Conservation (phyloP, 2,888 invertebrate genomes). For the Drosophila phalerata region DNA sequence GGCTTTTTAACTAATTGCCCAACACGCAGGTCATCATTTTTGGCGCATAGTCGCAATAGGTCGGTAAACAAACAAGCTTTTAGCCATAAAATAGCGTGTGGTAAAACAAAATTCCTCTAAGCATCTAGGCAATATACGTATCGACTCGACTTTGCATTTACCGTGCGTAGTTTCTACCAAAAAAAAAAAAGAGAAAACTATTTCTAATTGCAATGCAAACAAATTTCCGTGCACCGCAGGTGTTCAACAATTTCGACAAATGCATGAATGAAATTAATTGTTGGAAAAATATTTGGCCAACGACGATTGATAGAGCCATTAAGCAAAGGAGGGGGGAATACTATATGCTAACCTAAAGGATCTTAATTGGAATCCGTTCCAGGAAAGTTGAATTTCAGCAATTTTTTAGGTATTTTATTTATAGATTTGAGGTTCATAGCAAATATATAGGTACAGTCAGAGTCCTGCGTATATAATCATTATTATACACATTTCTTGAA, state of each 20-base stretch:
- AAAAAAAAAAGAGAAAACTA: constrained; percentile 30
- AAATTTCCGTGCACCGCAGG: constrained; percentile 56
- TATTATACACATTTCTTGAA: too few relatives aligned
- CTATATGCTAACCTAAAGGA: not conserved
- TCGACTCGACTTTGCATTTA: constrained; percentile 13
- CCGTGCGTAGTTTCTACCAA: constrained; percentile 31
- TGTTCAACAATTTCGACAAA: constrained; percentile 50
- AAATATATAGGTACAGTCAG: not conserved
- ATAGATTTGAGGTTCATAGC: not conserved
- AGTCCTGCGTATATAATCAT: too few relatives aligned
- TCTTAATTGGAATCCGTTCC: not conserved
- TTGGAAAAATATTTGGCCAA: constrained; percentile 65
- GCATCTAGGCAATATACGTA: constrained; percentile 9
- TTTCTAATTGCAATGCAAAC: constrained; percentile 78
- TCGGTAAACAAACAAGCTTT: constrained; percentile 64
- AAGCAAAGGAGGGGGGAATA: not conserved
- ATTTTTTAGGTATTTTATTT: constrained; percentile 1
- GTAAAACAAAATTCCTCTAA: constrained; percentile 54
- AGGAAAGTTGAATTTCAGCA: not conserved
- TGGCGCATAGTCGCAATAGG: constrained; percentile 54
- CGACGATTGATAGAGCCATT: constrained; percentile 48
- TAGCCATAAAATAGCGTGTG: constrained; percentile 76
- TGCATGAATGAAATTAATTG: constrained; percentile 68
- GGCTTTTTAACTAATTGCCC: constrained; percentile 68
- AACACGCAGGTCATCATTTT: constrained; percentile 64